Evolutionary conservation across 1,140 invertebrate species (phyloP).

Genomic region (Atta colombica): DNA sequence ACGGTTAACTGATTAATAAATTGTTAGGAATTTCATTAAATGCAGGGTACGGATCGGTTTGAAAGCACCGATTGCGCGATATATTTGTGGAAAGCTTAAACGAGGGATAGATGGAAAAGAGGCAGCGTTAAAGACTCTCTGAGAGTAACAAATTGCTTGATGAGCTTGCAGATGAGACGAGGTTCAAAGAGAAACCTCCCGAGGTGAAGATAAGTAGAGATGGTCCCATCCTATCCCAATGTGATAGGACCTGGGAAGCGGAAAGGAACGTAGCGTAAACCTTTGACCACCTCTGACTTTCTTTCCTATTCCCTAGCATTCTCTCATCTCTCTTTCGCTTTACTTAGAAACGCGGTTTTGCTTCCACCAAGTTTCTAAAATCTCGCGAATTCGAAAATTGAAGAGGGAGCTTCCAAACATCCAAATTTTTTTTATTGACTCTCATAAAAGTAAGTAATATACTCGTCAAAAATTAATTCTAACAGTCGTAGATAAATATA

Average conservation of each 20-base stretch:
- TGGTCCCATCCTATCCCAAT: not conserved
- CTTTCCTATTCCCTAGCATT: conserved; percentile 2
- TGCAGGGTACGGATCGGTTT: not conserved
- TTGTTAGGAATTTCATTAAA: conserved; percentile 49
- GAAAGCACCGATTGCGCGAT: conserved; percentile 19
- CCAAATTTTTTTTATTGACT: not conserved
- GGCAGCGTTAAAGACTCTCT: conserved; percentile 71
- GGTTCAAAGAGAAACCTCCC: conserved; percentile 53
- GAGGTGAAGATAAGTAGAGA: conserved; percentile 60
- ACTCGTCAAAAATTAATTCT: not conserved
- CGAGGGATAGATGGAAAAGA: conserved; percentile 54
- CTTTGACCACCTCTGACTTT: conserved; percentile 33
- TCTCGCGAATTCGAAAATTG: conserved; percentile 6
- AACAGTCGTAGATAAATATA: not conserved
- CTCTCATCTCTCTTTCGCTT: not conserved
- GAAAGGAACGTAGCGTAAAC: not conserved
- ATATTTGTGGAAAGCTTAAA: conserved; percentile 43
- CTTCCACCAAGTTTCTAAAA: conserved; percentile 16
- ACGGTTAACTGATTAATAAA: conserved; percentile 49
- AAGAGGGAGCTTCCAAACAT: conserved; percentile 15
- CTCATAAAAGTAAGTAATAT: not conserved
- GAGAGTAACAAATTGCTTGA: conserved; percentile 62
- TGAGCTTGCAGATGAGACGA: conserved; percentile 58
- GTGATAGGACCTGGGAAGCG: conserved; percentile 11
- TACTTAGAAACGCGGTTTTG: not conserved